phyloP scores from a whole-genome alignment of 2,888 invertebrate genomes.

The Fragum sueziense region DNA sequence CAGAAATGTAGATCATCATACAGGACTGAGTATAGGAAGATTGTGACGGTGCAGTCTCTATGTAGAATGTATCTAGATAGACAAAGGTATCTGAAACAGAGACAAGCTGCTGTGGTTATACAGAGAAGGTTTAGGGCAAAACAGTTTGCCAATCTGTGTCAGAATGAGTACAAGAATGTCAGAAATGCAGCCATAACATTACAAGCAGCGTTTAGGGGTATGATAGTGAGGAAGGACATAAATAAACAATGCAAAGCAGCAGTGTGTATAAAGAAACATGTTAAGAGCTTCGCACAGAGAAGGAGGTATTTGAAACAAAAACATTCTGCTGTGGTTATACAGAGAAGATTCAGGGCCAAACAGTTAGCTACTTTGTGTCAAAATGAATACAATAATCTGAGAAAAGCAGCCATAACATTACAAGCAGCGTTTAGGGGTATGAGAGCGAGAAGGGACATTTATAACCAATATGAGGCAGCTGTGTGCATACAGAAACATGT shows the following conservation, averaged over 20 bases:
- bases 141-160: background rate
- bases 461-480: constrained; percentile 40
- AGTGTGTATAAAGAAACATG: constrained; percentile 52
- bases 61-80: constrained; percentile 28
- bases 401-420: constrained; percentile 50
- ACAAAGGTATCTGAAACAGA: constrained; percentile 30
- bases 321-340: constrained; percentile 59
- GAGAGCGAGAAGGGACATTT: constrained; percentile 30
- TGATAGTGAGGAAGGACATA: constrained; percentile 40
- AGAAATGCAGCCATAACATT: constrained; percentile 57
- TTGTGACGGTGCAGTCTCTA: constrained; percentile 5
- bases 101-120: constrained; percentile 49
- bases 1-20: background rate
- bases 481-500: constrained; percentile 55
- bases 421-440: constrained; percentile 56
- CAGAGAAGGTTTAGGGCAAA: constrained; percentile 42
- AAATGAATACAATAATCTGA: constrained; percentile 17
- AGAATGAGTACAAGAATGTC: background rate
- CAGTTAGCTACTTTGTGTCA: constrained; percentile 32
- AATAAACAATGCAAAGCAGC: constrained; percentile 41
- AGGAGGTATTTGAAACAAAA: constrained; percentile 19
- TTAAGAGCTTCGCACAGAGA: constrained; percentile 21
- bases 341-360: constrained; percentile 54
- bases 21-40: background rate
- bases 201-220: constrained; percentile 58